These are phyloP conservation scores for Cygnus olor DNA, from an alignment of 2,797 vertebrate species.

Conservation along the genomic window DNA sequence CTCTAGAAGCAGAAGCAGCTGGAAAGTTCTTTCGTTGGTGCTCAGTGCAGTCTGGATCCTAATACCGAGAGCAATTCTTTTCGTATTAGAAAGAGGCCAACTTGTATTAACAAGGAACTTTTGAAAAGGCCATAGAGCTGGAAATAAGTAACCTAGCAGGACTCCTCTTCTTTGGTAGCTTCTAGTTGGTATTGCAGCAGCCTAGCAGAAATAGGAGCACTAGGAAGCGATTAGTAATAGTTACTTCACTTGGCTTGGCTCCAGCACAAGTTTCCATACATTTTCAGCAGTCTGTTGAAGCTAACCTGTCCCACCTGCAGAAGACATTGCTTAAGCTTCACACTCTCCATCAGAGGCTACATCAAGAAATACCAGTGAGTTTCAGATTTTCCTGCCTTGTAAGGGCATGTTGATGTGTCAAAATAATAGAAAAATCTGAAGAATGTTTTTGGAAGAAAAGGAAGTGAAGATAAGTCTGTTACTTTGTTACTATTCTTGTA, in stretches of 20 bases:
- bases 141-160: neutral
- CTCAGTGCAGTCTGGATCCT: neutral
- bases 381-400: neutral
- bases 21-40: neutral
- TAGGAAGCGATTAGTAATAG: neutral
- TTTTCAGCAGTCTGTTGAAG: neutral
- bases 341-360: neutral
- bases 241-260: neutral
- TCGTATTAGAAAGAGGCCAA: neutral
- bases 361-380: neutral
- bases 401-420: neutral
- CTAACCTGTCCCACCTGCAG: neutral
- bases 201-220: neutral
- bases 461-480: neutral
- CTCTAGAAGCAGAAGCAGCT: neutral
- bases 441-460: neutral
- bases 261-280: neutral
- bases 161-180: neutral
- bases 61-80: neutral
- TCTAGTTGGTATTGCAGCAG: neutral
- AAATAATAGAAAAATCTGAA: neutral
- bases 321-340: neutral
- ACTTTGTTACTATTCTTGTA: neutral
- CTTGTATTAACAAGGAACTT: neutral
- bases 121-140: neutral